Evolutionary conservation across 2,888 invertebrate species (phyloP), one percentile per base, ranked within the genome.

Genomic region (Agrotis ipsilon): DNA sequence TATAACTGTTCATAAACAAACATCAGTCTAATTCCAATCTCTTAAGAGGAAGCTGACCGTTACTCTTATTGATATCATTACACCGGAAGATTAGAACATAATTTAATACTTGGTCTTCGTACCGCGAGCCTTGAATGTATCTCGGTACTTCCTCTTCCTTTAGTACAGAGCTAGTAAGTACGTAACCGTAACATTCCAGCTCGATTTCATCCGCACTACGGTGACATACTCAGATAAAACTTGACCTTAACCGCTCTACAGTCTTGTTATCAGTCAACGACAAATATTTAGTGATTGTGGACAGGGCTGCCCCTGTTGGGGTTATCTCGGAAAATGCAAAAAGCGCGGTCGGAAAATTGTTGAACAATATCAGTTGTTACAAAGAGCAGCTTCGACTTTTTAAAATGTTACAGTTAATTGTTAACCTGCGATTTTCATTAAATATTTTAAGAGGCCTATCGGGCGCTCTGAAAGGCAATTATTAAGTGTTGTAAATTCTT

Each of bases 201-300:
- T 74, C 60, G 45, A 52, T 71, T 81, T 75, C 78, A 70, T 82
- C 57, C 62, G 52, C 61, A 68, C 65, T 72, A 57, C 32, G 52
- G 66, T 82, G 73, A 77, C 75, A 78, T 77, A 87, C 67, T 78
- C 63, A 83, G 93, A 93, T 94, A 94, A 89, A 70, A 72, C 27
- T 72, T 90, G 92, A 91, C 94, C 93, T 94, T 92, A 91, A 93
- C 92, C 92, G 85, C 82, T 84, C 74, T 81, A 81, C 85, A 80
- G 39, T 68, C 54, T 76, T 78, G 78, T 87, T 92, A 92, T 91
- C 91, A 88, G 88, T 88, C 87, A 89, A 89, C 88, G 89, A 89
- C 88, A 87, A 89, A 88, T 81, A 86, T 86, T 77, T 77, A 60
- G 68, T 79, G 68, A 74, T 83, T 69, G 70, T 75, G 58, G 45